Percentiles rank a stretch among this genome's conserved stretches.
Conservation (phyloP, 2,797 vertebrate genomes). For the Morelia viridis region DNA sequence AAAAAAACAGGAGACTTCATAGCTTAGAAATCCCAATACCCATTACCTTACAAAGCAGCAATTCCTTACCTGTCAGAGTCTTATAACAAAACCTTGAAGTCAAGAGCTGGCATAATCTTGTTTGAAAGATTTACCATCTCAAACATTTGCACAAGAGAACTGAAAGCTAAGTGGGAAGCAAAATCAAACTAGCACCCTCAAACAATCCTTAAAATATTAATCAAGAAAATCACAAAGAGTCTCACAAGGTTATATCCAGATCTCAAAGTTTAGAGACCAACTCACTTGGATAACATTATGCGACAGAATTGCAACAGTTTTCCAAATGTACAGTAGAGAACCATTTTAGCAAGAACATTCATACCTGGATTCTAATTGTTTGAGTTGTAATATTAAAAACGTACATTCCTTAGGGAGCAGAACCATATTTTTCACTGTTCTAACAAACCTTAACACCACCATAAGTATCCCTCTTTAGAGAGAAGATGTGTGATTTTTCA, state of each 20-base stretch:
- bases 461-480: neutral
- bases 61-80: neutral
- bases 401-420: neutral
- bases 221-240: conserved; percentile 40
- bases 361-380: conserved; percentile 1
- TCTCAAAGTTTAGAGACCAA: conserved; percentile 29
- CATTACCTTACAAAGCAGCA: neutral
- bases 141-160: neutral
- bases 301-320: neutral
- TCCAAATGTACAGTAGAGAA: neutral
- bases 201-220: conserved; percentile 63
- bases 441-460: neutral
- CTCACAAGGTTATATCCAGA: conserved; percentile 37
- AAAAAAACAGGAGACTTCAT: neutral
- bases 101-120: rapidly evolving
- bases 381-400: neutral
- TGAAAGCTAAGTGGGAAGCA: neutral
- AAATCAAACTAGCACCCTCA: conserved; percentile 29
- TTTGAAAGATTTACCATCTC: neutral
- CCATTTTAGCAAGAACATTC: neutral
- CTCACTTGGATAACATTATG: neutral
- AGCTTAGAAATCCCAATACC: neutral
- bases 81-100: neutral
- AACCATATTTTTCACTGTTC: neutral
- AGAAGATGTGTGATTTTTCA: neutral